phyloP scores from a whole-genome alignment of 2,113 vertebrate genomes.

The Siniperca chuatsi region DNA sequence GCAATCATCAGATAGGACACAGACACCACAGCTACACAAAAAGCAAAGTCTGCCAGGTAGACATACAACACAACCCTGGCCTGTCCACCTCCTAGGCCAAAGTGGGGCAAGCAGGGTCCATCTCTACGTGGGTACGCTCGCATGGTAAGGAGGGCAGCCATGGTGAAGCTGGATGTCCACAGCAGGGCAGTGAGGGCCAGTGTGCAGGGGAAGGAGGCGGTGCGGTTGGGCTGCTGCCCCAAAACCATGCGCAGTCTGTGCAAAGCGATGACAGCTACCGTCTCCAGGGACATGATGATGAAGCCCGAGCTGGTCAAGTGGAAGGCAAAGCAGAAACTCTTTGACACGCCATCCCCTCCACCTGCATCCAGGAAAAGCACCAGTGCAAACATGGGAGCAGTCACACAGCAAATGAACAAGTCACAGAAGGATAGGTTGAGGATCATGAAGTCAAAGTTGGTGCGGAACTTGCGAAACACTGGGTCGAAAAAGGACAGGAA shows the following conservation, averaged over 20 bases:
- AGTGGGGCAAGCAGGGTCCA: conserved; percentile 92
- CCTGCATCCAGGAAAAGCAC: conserved; percentile 90
- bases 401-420: conserved; percentile 94
- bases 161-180: conserved; percentile 94
- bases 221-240: conserved; percentile 91
- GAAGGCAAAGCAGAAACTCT: conserved; percentile 94
- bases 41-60: conserved; percentile 93
- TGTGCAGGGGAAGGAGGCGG: conserved; percentile 90
- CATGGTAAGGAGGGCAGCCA: conserved; percentile 91
- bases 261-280: conserved; percentile 94
- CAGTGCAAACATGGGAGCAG: conserved; percentile 93
- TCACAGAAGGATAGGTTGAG: conserved; percentile 98
- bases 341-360: conserved; percentile 82
- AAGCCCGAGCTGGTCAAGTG: conserved; percentile 94
- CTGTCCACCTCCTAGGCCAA: conserved; percentile 84
- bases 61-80: conserved; percentile 89
- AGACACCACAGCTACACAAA: conserved; percentile 92
- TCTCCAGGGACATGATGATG: conserved; percentile 98
- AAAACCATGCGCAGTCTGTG: conserved; percentile 94
- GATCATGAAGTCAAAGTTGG: conserved; percentile 98
- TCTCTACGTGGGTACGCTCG: conserved; percentile 85
- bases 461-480: conserved; percentile 94
- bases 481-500: conserved; percentile 97
- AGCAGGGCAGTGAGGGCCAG: conserved; percentile 90
- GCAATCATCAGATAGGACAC: conserved; percentile 95